Evolutionary conservation across 2,113 vertebrate species (phyloP).

Genomic region (Coryphaenoides rupestris): DNA sequence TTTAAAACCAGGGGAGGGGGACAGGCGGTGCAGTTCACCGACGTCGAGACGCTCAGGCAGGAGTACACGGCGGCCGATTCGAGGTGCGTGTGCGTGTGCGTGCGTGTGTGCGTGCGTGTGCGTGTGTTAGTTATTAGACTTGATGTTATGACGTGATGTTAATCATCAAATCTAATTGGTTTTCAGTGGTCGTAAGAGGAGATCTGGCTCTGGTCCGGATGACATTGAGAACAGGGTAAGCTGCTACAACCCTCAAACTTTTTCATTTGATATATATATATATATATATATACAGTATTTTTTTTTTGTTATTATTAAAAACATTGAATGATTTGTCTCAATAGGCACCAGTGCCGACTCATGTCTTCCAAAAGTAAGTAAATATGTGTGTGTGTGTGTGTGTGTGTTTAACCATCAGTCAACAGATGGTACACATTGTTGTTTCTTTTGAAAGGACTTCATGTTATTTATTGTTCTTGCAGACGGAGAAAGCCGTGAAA

Average conservation of each 20-base stretch:
- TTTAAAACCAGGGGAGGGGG: slow-evolving; percentile 89
- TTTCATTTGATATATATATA: background rate
- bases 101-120: too few relatives aligned
- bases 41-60: slow-evolving; percentile 88
- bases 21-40: slow-evolving; percentile 93
- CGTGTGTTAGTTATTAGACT: too few relatives aligned
- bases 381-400: background rate
- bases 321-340: slow-evolving; percentile 9
- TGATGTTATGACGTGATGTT: too few relatives aligned
- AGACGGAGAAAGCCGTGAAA: slow-evolving; percentile 83
- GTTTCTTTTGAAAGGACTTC: background rate
- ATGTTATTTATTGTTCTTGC: slow-evolving; percentile 25
- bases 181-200: slow-evolving; percentile 82
- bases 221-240: slow-evolving; percentile 90
- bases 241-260: background rate
- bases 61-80: slow-evolving; percentile 76
- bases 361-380: slow-evolving; percentile 88
- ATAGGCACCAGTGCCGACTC: slow-evolving; percentile 60
- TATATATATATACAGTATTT: background rate
- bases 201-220: slow-evolving; percentile 76
- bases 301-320: slow-evolving; percentile 4
- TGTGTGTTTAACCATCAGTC: background rate
- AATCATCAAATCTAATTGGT: background rate
- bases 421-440: background rate
- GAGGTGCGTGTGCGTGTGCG: slow-evolving; percentile 64